Base-by-base conservation (phyloP, 2,113 vertebrate genomes). In the Lepidothrix coronata region DNA sequence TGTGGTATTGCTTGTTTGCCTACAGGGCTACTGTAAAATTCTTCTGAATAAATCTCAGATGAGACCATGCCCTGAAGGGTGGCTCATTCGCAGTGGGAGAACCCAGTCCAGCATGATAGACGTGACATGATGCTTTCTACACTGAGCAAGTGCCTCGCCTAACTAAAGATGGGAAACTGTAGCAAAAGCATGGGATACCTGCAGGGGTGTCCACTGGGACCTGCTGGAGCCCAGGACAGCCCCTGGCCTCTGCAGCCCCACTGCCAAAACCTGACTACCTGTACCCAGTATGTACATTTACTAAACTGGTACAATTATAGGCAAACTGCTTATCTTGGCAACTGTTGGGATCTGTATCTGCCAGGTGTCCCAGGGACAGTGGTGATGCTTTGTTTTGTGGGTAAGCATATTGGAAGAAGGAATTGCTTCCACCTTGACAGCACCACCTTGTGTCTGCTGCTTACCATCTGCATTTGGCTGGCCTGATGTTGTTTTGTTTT, bases 221-320 rank as follows among this genome's bases (percentile, higher is more conserved):
- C 11, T 39, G 12, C 43, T 72, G 57, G 14, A 3, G 20, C 11
- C 9, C n/a, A 37, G n/a, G 28, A 58, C 22, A 89, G 37, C 1
- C 14, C 4, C 44, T 31, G 35, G 23, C 63, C 24, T 70, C 39
- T 57, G 21, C n/a, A 51, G 28, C 12, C 17, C 17, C 0, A 0
- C 16, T 39, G 8, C 33, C 49, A 33, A 43, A 86, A 33, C 46
- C 51, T 54, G 35, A 13, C 22, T 20, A 18, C 25, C 8, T 46
- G 28, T 13, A 46, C 14, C 55, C 21, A 2, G 1, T 19, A 17
- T 0, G 2, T 11, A 66, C 30, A 17, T 8, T 43, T 57, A 41
- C 17, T 59, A 39, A 70, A n/a, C 23, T 31, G 25, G 5, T 55
- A 21, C 24, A 80, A 66, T 48, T 46, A 14, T 13, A 46, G 6